These are phyloP conservation scores for Ditylenchus dipsaci DNA, from an alignment of 1,140 invertebrate genomes.

Conservation along the genomic window DNA sequence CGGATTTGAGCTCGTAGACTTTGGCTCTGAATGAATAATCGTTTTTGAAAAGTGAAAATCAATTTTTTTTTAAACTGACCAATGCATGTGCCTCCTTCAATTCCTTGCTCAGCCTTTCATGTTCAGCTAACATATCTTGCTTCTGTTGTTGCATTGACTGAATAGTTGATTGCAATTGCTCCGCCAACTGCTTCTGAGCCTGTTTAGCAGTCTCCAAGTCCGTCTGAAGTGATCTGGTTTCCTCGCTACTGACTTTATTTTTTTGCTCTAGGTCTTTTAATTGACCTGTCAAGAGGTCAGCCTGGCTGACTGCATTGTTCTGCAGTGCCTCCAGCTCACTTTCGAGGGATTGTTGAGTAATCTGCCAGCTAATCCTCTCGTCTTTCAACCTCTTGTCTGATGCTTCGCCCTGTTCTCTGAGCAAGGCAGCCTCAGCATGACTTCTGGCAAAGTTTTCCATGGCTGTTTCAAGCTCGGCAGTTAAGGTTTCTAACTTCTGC, in stretches of 20 bases:
- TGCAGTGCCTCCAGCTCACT: not conserved
- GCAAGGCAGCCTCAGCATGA: not conserved
- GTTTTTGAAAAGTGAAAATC: too few species aligned
- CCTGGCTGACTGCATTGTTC: not conserved
- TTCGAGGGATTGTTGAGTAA: not conserved
- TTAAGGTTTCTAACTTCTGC: not conserved
- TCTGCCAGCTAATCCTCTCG: not conserved
- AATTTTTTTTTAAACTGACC: not conserved
- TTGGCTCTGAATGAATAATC: not conserved
- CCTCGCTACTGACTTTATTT: too few species aligned
- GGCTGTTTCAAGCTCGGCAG: not conserved
- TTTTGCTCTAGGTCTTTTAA: not conserved
- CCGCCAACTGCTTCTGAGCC: not conserved
- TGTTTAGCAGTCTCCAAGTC: too few species aligned
- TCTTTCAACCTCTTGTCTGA: not conserved
- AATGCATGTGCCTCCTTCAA: constrained; percentile 12
- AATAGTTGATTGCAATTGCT: not conserved
- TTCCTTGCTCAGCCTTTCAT: constrained; percentile 15
- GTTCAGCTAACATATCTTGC: constrained; percentile 5
- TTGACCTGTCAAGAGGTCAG: not conserved
- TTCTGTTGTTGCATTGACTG: not conserved
- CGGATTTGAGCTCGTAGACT: constrained; percentile 31
- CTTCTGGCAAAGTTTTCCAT: not conserved
- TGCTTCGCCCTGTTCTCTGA: not conserved
- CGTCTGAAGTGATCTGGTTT: too few species aligned